Base-by-base conservation (phyloP, 2,113 vertebrate species). In the Nothoprocta perdicaria region DNA sequence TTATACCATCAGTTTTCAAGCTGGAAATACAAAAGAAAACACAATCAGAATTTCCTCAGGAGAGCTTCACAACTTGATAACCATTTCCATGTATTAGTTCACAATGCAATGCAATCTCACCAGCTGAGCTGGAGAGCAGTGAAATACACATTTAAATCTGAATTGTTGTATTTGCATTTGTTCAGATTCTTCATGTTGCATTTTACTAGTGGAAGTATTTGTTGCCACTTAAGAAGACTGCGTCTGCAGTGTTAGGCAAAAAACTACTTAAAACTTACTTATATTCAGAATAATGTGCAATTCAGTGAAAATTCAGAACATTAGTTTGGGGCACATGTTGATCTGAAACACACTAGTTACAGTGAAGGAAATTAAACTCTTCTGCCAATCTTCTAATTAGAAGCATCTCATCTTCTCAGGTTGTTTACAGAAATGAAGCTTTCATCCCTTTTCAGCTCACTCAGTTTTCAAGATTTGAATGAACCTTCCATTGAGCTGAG, bases 271-370 rank as follows among this genome's bases (percentile, higher is more conserved):
- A 1, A 35, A 41, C 3, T 19, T 57, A 11, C 18, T 40, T 22
- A 22, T 27, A 22, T 17, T 35, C 73, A 92, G 35, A 43, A 35
- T 2, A 43, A 77, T 4, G 8, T 26, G 12, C 1, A 24, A 57
- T 53, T 22, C 4, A 31, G 58, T 65, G 62, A 6, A 9, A 45
- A 33, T 4, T 6, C 29, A 65, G 23, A 50, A 41, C 7, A 8
- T 1, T 38, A 26, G 3, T 14, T 3, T 33, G 73, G 17, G 61
- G 12, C 46, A 45, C 0, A 8, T 4, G 21, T 14, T 69, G 40
- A 23, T 15, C 46, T 24, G 18, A 27, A 65, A 35, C 3, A 7
- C 4, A 46, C 60, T 8, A 0, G 0, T 5, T 15, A 38, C 17
- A 58, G 22, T 2, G 14, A 50, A 19, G 50, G 46, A 69, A 75